Evolutionary conservation across 1,140 invertebrate species (phyloP).

Genomic region (Diorhabda sublineata): DNA sequence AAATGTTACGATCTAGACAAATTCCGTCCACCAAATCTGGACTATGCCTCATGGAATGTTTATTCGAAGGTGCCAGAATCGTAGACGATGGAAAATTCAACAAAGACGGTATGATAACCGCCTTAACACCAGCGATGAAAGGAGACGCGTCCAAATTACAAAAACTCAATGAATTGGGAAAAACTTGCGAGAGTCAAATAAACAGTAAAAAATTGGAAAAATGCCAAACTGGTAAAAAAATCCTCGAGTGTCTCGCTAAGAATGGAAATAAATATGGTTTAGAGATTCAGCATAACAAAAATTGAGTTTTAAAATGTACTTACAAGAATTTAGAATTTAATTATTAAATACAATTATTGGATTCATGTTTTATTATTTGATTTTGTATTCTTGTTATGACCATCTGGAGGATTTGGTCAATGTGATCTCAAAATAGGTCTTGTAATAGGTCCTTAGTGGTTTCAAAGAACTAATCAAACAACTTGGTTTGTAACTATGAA

Average conservation of each 20-base stretch:
- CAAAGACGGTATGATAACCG: constrained; percentile 29
- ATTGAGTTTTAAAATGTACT: neutral
- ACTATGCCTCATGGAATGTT: constrained; percentile 37
- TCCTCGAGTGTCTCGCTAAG: constrained; percentile 35
- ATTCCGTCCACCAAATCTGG: constrained; percentile 35
- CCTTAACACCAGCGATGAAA: constrained; percentile 27
- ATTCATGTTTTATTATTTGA: neutral
- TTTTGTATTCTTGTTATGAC: too few species aligned
- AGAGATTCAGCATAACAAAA: constrained; percentile 5
- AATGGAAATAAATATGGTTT: constrained; percentile 27
- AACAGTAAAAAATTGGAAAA: constrained; percentile 17
- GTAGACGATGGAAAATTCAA: constrained; percentile 37
- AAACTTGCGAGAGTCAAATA: constrained; percentile 35
- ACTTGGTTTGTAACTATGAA: too few species aligned
- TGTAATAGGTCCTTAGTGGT: too few species aligned
- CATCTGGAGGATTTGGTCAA: too few species aligned
- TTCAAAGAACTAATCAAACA: too few species aligned
- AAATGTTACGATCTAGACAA: constrained; percentile 24
- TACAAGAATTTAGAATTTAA: neutral
- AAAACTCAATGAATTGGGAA: constrained; percentile 29
- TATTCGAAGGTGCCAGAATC: constrained; percentile 30
- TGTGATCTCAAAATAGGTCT: too few species aligned
- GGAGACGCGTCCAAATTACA: constrained; percentile 24
- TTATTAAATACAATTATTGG: neutral
- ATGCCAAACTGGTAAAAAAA: constrained; percentile 29